These are phyloP conservation scores for Pantherophis alleghaniensis DNA, from an alignment of 2,797 vertebrate genomes.

Conservation along the genomic window DNA sequence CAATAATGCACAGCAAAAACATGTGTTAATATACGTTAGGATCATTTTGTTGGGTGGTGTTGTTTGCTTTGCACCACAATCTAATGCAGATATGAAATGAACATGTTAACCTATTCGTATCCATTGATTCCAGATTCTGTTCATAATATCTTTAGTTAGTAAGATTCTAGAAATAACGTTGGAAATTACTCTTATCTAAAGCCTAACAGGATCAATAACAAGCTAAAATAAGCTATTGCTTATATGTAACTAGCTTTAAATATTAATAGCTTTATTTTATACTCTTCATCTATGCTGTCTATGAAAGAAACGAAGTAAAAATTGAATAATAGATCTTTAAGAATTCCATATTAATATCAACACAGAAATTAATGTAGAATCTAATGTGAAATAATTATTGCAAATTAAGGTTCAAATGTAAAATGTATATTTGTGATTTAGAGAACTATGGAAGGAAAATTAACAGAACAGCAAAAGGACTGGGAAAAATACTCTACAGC, in stretches of 20 bases:
- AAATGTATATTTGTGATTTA: slow-evolving; percentile 12
- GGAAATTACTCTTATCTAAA: background rate
- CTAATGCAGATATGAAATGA: background rate
- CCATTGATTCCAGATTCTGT: background rate
- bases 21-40: background rate
- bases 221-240: background rate
- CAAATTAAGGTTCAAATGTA: background rate
- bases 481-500: slow-evolving; percentile 24
- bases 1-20: background rate
- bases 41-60: background rate
- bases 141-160: background rate
- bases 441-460: slow-evolving; percentile 16
- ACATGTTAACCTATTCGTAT: background rate
- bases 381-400: background rate
- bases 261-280: background rate
- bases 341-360: background rate
- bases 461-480: background rate
- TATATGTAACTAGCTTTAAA: background rate
- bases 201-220: background rate
- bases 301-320: background rate
- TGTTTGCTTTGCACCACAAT: background rate
- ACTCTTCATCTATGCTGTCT: background rate
- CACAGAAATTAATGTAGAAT: background rate
- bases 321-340: background rate
- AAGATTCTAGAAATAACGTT: background rate